These are phyloP conservation scores for Orycteropus afer DNA, from an alignment of 2,113 vertebrate species.

Conservation along the genomic window DNA sequence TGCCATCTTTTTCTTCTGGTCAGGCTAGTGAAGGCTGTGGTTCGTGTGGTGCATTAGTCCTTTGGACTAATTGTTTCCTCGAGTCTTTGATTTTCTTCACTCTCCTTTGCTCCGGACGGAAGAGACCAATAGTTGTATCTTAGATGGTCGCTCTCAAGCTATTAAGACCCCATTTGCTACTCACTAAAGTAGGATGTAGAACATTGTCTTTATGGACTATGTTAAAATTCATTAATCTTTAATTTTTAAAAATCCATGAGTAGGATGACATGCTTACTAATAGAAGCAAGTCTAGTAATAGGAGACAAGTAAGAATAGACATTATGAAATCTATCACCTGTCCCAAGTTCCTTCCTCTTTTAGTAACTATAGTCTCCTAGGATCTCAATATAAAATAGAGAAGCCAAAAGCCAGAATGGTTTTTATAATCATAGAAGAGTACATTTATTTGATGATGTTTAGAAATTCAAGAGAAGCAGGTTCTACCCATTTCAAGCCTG, in stretches of 20 bases:
- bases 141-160: too few relatives aligned
- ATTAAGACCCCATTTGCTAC: too few relatives aligned
- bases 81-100: too few relatives aligned
- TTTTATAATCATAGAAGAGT: neutral
- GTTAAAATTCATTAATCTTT: neutral
- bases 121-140: too few relatives aligned
- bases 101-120: too few relatives aligned
- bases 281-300: neutral
- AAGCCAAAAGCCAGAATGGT: neutral
- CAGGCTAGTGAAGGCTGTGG: too few relatives aligned
- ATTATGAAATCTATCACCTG: neutral
- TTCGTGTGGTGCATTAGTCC: too few relatives aligned
- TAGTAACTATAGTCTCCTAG: neutral
- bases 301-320: neutral
- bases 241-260: neutral
- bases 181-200: too few relatives aligned
- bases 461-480: neutral
- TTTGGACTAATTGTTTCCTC: too few relatives aligned
- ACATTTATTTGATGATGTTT: neutral
- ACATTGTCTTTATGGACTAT: too few relatives aligned
- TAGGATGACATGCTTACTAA: neutral
- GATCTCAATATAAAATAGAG: neutral
- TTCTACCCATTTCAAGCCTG: neutral
- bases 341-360: neutral
- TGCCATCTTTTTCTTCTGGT: too few relatives aligned